Evolutionary conservation across 2,888 invertebrate genomes (phyloP).

Genomic region (Serrognathus titanus): DNA sequence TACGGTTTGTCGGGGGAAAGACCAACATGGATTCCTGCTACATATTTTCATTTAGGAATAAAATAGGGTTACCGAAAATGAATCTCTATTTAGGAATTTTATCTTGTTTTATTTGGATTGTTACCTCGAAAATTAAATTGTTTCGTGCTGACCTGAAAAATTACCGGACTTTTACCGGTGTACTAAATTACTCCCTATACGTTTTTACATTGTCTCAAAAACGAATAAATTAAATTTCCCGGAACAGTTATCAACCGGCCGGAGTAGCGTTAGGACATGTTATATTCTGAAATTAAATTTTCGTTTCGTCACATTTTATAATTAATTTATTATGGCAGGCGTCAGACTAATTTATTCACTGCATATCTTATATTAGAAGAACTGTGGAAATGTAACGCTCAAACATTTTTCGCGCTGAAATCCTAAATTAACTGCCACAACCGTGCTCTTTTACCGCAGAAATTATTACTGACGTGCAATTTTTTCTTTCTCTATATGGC

Average conservation of each 20-base stretch:
- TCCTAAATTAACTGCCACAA: too few relatives aligned
- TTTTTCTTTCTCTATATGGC: too few relatives aligned
- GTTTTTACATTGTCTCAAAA: conserved; percentile 1
- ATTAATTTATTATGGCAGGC: too few relatives aligned
- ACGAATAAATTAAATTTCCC: conserved; percentile 6
- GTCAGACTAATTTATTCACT: too few relatives aligned
- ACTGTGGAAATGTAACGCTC: too few relatives aligned
- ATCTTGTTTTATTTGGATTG: conserved; percentile 11
- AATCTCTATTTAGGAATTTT: conserved; percentile 20
- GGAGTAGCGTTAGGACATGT: too few relatives aligned
- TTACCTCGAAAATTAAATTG: conserved; percentile 11
- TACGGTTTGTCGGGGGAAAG: conserved; percentile 34
- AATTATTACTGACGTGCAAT: too few relatives aligned
- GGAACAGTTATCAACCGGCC: not conserved
- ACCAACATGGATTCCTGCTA: conserved; percentile 29
- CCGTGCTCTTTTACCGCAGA: too few relatives aligned
- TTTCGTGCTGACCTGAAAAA: conserved; percentile 3
- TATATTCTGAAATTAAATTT: too few relatives aligned
- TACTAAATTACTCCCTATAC: conserved; percentile 3
- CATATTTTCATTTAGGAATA: conserved; percentile 31
- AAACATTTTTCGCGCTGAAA: too few relatives aligned
- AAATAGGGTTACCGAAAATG: conserved; percentile 18
- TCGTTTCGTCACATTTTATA: too few relatives aligned
- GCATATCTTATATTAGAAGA: too few relatives aligned
- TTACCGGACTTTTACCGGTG: conserved; percentile 7